Base-by-base conservation (phyloP, 2,888 invertebrate genomes). In the Scaptomyza caliginosa region DNA sequence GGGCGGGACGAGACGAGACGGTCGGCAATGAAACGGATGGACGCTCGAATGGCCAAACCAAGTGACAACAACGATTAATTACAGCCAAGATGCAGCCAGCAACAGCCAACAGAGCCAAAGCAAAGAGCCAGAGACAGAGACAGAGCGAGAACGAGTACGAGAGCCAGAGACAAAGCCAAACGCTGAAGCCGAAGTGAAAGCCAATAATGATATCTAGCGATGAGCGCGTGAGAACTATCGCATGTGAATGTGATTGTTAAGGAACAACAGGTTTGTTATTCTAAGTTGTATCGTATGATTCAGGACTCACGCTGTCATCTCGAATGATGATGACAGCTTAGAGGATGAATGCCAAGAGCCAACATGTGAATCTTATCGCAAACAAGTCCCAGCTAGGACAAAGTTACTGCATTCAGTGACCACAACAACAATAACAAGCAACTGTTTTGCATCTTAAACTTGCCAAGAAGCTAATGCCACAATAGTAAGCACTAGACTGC, bases 21-120 rank as follows among this genome's bases (percentile, higher is more conserved):
- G 51, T 43, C 45, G 73, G 56, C 67, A 62, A 67, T 74, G 72
- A 72, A 76, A 63, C 73, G 74, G 72, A 74, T 74, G 73, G 77
- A 67, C 72, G 74, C 55, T 76, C 62, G 67, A 74, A 63, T 76
- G 72, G 77, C 62, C 74, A 76, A 76, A 57, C 58, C 77, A 74
- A 74, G 74, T 74, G 74, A 74, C 74, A 74, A 74, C 77, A 76
- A 67, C 74, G 77, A 74, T 74, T 74, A 74, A 74, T 76, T 76
- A 72, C 77, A 76, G 77, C 52, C 76, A 60, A 74, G 72, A 62
- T 67, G 58, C 54, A 72, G 60, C 57, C 62, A 46, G 38, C 56
- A 11, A 42, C 38, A 40, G 39, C 19, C 34, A 43, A n/a, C 43
- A 23, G 36, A 48, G 16, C 16, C 13, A 26, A 19, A 34, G 16